These are phyloP conservation scores for Spodoptera litura DNA, from an alignment of 1,140 invertebrate genomes.

Conservation along the genomic window DNA sequence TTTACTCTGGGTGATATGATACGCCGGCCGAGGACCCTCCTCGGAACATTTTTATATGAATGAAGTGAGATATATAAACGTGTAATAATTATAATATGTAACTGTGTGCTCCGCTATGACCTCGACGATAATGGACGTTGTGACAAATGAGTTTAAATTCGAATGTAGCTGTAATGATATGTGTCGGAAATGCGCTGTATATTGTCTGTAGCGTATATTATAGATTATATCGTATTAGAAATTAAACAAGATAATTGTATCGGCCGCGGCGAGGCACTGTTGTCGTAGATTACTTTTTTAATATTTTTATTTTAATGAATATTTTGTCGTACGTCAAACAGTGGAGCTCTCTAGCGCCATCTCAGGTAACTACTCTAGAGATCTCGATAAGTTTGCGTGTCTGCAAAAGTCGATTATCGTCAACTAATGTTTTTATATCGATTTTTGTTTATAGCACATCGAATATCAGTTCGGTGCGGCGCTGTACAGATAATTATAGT, in stretches of 20 bases:
- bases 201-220: conserved; percentile 66
- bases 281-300: conserved; percentile 40
- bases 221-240: conserved; percentile 71
- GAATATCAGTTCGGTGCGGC: conserved; percentile 16
- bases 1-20: conserved; percentile 37
- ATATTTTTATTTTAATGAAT: conserved; percentile 44
- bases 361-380: neutral
- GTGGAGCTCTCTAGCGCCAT: conserved; percentile 1
- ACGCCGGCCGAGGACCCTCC: neutral
- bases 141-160: conserved; percentile 61
- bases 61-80: conserved; percentile 43
- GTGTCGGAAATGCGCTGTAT: conserved; percentile 65
- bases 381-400: conserved; percentile 16
- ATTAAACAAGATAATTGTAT: conserved; percentile 62
- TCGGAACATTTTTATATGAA: conserved; percentile 34
- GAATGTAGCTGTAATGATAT: conserved; percentile 70
- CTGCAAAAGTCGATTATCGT: conserved; percentile 36
- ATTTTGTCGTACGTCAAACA: conserved; percentile 10
- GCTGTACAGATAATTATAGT: conserved; percentile 34
- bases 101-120: conserved; percentile 56
- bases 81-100: conserved; percentile 35
- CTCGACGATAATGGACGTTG: conserved; percentile 73
- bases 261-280: conserved; percentile 58
- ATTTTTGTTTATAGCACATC: conserved; percentile 40
- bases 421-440: conserved; percentile 41